phyloP scores from a whole-genome alignment of 2,113 vertebrate genomes.

The Podiceps cristatus region DNA sequence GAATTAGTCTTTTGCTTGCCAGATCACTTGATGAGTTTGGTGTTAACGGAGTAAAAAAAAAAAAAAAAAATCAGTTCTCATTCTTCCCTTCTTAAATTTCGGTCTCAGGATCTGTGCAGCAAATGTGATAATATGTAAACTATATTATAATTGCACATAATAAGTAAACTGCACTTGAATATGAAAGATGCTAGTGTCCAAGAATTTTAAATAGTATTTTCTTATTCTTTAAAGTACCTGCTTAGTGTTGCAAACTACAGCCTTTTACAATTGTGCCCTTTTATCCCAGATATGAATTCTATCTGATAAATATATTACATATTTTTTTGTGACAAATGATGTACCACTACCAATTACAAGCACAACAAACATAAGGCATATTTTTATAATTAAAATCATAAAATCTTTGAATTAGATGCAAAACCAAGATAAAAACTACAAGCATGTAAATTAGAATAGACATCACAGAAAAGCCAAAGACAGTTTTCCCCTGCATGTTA shows the following conservation, averaged over 20 bases:
- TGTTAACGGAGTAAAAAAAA: not conserved
- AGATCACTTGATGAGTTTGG: not conserved
- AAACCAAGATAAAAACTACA: not conserved
- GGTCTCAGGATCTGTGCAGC: not conserved
- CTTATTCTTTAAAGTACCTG: not conserved
- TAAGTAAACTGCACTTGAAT: not conserved
- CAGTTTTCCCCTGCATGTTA: not conserved
- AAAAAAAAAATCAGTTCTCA: not conserved
- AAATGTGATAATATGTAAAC: not conserved
- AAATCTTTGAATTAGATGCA: not conserved
- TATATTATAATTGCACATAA: not conserved
- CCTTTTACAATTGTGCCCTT: not conserved
- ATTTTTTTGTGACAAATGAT: not conserved
- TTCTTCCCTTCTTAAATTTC: not conserved
- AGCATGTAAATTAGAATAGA: not conserved
- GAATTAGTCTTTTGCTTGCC: not conserved
- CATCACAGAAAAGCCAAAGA: not conserved
- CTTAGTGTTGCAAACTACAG: not conserved
- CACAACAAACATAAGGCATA: not conserved
- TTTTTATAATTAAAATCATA: not conserved
- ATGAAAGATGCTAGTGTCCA: not conserved
- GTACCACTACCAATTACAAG: not conserved
- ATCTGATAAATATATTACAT: not conserved
- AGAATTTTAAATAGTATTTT: not conserved
- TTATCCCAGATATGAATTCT: not conserved